Percentiles rank a stretch among this genome's conserved stretches.
Evolutionary conservation across 2,797 vertebrate genomes (phyloP).

Genomic region (Artibeus jamaicensis): DNA sequence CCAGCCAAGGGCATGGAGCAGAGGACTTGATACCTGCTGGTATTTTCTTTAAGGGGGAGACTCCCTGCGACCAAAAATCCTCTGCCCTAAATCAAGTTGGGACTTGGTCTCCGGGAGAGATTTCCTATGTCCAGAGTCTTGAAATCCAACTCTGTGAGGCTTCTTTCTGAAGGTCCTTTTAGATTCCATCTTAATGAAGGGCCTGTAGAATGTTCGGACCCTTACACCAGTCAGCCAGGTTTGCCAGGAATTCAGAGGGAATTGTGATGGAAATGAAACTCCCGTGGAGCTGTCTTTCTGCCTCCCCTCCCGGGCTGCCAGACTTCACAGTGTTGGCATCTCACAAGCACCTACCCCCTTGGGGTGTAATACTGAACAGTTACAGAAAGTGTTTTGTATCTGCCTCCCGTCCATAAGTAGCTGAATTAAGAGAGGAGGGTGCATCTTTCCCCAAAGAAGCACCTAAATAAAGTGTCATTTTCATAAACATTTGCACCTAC

Average conservation of each 20-base stretch:
- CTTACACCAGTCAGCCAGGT: background rate
- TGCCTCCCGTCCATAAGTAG: background rate
- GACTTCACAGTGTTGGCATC: background rate
- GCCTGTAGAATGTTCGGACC: background rate
- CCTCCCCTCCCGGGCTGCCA: too few relatives aligned
- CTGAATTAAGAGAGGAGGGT: background rate
- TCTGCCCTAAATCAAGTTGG: background rate
- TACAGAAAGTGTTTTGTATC: background rate
- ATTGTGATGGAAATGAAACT: background rate
- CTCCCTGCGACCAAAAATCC: background rate
- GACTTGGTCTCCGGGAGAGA: background rate
- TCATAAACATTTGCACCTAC: background rate
- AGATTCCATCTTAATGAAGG: background rate
- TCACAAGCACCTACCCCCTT: background rate
- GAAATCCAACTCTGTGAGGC: rapidly evolving
- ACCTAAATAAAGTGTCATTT: background rate
- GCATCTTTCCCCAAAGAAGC: background rate
- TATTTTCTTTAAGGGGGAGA: background rate
- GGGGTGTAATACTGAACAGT: background rate
- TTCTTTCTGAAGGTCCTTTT: background rate
- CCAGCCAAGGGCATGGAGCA: background rate
- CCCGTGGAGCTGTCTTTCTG: background rate
- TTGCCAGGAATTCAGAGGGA: background rate
- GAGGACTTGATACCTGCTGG: background rate
- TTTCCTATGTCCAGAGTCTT: background rate